phyloP scores from a whole-genome alignment of 2,797 vertebrate species.

The Phylloscopus collybita region DNA sequence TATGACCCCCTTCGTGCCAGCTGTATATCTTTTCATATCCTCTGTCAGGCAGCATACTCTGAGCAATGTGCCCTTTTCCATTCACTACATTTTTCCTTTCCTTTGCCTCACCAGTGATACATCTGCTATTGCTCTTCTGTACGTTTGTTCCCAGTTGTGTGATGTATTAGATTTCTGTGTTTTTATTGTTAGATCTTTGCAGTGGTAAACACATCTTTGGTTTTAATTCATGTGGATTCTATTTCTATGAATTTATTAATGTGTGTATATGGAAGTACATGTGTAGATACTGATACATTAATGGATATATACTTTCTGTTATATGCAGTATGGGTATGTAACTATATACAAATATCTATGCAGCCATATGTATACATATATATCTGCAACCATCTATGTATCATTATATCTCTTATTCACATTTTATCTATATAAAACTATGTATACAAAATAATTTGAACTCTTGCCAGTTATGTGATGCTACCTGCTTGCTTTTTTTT shows the following conservation, averaged over 20 bases:
- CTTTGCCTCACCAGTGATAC: neutral
- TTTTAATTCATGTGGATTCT: neutral
- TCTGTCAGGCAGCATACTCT: neutral
- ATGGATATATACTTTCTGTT: neutral
- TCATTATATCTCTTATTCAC: neutral
- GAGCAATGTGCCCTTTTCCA: neutral
- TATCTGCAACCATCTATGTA: neutral
- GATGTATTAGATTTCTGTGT: neutral
- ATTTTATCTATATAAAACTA: neutral
- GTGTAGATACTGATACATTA: neutral
- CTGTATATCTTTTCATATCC: neutral
- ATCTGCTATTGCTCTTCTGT: neutral
- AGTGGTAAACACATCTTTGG: neutral
- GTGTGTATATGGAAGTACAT: neutral
- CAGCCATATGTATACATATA: neutral
- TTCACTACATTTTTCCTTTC: neutral
- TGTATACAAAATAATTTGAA: neutral
- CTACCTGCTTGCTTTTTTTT: neutral
- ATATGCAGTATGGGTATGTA: neutral
- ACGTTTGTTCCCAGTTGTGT: neutral
- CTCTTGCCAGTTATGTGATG: neutral
- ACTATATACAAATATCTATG: neutral
- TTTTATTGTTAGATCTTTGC: neutral
- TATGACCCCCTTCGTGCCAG: neutral
- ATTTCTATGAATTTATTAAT: neutral